A percentile compares a stretch with the other conserved stretches of the same genome.
Conservation (phyloP, 2,797 vertebrate genomes). For the Vultur gryphus region DNA sequence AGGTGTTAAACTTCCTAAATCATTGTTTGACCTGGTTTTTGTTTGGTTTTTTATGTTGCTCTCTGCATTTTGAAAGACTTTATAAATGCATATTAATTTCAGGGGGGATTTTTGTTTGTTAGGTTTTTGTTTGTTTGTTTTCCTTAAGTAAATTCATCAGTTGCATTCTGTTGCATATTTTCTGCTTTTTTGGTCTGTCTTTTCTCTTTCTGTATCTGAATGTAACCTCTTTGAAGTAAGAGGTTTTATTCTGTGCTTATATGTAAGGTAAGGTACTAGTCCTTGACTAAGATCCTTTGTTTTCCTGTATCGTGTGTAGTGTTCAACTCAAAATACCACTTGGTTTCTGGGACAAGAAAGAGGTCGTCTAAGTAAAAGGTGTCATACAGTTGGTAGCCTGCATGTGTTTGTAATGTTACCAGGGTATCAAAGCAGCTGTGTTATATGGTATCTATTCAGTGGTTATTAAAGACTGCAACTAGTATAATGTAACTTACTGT, state of each 20-base stretch:
- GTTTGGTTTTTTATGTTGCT: background rate
- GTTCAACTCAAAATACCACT: background rate
- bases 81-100: background rate
- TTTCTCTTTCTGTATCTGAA: background rate
- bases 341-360: background rate
- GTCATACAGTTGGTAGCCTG: background rate
- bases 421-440: background rate
- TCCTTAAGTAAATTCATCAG: background rate
- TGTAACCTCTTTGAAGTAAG: background rate
- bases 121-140: background rate
- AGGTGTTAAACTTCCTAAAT: background rate
- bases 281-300: background rate
- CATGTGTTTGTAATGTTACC: fast-evolving
- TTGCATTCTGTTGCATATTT: background rate
- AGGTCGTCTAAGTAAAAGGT: background rate
- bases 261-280: background rate
- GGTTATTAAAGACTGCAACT: background rate
- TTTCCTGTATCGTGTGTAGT: background rate
- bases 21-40: background rate
- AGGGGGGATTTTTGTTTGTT: background rate
- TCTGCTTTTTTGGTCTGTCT: background rate
- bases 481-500: background rate
- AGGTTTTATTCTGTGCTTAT: background rate
- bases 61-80: background rate
- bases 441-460: background rate